A percentile compares a stretch with the other conserved stretches of the same genome.
Conservation (phyloP, 2,888 invertebrate species). For the Hirtodrosophila confusa region DNA sequence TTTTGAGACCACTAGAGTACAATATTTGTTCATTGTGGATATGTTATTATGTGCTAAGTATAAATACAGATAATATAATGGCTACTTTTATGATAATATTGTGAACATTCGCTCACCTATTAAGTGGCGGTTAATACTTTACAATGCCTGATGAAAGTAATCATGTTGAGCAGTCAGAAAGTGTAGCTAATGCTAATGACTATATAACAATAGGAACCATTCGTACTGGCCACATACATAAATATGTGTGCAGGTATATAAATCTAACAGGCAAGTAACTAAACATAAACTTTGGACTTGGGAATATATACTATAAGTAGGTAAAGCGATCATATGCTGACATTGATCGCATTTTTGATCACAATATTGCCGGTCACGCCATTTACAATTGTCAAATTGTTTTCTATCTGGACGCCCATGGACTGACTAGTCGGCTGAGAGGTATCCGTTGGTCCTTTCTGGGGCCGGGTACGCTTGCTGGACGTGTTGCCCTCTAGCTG, state of each 20-base stretch:
- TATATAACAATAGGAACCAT: slow-evolving; percentile 63
- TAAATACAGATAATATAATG: slow-evolving; percentile 13
- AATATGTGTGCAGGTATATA: neutral
- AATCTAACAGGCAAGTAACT: slow-evolving; percentile 44
- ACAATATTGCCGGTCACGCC: slow-evolving; percentile 77
- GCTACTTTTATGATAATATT: slow-evolving; percentile 20
- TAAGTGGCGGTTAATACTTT: slow-evolving; percentile 56
- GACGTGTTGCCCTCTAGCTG: slow-evolving; percentile 52
- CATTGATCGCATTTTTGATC: slow-evolving; percentile 79
- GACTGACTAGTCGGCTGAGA: neutral
- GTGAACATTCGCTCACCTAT: slow-evolving; percentile 23
- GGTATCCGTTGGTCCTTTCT: slow-evolving; percentile 8
- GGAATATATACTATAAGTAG: slow-evolving; percentile 3
- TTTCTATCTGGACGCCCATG: slow-evolving; percentile 60
- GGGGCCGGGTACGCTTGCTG: slow-evolving; percentile 8
- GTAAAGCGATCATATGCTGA: slow-evolving; percentile 64
- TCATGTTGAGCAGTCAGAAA: slow-evolving; percentile 49
- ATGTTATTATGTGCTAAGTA: slow-evolving; percentile 10
- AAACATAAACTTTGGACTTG: slow-evolving; percentile 36
- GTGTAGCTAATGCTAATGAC: slow-evolving; percentile 38
- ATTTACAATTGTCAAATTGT: slow-evolving; percentile 71
- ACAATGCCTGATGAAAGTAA: slow-evolving; percentile 36
- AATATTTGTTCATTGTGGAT: slow-evolving; percentile 16
- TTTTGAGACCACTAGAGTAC: slow-evolving; percentile 9
- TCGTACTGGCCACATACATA: slow-evolving; percentile 14